Base-by-base conservation (phyloP, 1,140 invertebrate genomes). In the Heliconius hewitsoni region DNA sequence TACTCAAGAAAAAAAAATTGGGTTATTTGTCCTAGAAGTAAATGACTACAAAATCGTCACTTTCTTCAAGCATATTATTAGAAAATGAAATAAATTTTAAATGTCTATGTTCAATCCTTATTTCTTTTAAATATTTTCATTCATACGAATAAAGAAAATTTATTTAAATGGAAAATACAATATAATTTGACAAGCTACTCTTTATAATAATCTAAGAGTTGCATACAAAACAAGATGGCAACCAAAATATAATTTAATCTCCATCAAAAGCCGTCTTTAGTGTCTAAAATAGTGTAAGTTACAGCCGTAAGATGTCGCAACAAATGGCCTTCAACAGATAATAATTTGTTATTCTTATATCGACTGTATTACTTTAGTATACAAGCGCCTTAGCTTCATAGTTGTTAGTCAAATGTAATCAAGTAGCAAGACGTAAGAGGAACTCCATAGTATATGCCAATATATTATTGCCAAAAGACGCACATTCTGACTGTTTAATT, bases 401-500 rank as follows among this genome's bases (percentile, higher is more conserved):
- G 37, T n/a, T 11, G 8, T 27, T 66, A 66, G 60, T 11, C 60
- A n/a, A 66, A 27, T 30, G 13, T 66, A 66, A 66, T 66, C 60
- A 9, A 66, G 9, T 66, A 66, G 4, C 3, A 30, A 60, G 55
- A 60, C 55, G 30, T 27, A 27, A 16, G 13, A 13, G 42, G 13
- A 46, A 46, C 60, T 66, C 60, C 60, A 23, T 78, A 60, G 39
- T 80, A 76, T 34, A 81, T 39, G 57, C 74, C 74, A 74, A 78
- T 75, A 60, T 42, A 42, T 79, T 72, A 74, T 79, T 71, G 74
- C 30, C 71, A 77, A 79, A 74, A 8, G 34, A 76, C 74, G 74
- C 81, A 76, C 81, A 79, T 55, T 76, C 71, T 73, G 52, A 60
- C 52, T 60, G 46, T 66, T 66, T 66, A 11, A 27, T 27, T 66